Conservation (phyloP, 2,797 vertebrate species). For the Malacoraja senta region DNA sequence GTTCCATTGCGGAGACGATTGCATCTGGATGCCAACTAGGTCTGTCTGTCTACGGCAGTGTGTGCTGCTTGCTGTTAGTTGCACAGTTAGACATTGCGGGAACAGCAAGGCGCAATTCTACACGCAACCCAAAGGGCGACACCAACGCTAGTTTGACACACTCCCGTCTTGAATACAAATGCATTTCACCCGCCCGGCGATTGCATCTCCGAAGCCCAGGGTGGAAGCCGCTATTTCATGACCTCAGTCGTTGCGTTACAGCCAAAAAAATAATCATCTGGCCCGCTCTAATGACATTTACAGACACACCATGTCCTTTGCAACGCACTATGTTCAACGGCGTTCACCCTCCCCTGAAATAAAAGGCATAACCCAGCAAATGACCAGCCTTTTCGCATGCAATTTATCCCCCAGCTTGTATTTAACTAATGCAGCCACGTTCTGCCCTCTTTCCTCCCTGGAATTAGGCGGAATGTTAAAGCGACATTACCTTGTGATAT, state of each 20-base stretch:
- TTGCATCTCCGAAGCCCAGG: background rate
- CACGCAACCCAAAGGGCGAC: background rate
- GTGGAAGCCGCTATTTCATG: background rate
- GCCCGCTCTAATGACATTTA: background rate
- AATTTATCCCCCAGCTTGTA: background rate
- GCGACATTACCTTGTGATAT: constrained; percentile 45
- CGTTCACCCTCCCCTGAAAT: background rate
- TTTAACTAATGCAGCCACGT: background rate
- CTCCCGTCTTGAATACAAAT: background rate
- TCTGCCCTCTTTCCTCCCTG: background rate
- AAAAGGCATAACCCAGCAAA: background rate
- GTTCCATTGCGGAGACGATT: background rate
- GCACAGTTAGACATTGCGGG: background rate
- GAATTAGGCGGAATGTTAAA: background rate
- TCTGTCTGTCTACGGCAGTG: background rate
- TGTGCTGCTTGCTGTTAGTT: background rate
- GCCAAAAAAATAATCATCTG: background rate
- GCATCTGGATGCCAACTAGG: too few species aligned
- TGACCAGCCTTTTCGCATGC: background rate
- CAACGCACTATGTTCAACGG: background rate
- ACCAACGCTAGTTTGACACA: background rate
- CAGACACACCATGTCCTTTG: background rate
- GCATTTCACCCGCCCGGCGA: background rate
- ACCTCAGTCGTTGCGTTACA: background rate
- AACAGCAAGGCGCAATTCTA: background rate